Evolutionary conservation across 2,797 vertebrate species (phyloP), one percentile per base, ranked within the genome.

Genomic region (Peromyscus nudipes): DNA sequence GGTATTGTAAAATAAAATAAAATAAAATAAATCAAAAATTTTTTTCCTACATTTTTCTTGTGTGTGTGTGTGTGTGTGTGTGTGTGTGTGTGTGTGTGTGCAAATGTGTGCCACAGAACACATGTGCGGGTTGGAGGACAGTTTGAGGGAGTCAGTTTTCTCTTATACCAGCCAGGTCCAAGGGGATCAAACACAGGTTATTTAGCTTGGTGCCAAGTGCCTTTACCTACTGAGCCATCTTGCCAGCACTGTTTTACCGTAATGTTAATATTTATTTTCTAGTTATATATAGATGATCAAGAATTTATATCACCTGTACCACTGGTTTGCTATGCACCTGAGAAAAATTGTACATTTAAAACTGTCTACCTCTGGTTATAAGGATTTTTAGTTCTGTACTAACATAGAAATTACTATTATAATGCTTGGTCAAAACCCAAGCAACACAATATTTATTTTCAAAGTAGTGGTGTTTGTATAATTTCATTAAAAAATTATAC

Each of bases 401-500:
- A 71, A 94, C 9, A 55, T 81, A 34, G 55, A 91, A 87, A 88
- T 76, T 31, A 79, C 76, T 23, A 21, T 94, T 64, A 82, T 0
- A 8, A 55, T 67, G 71, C 10, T 89, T 96, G 55, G 27, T 95
- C 40, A 64, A 79, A 79, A 76, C 67, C 80, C 87, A 96, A 91
- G 60, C 71, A 55, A 83, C 71, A 31, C 49, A 52, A 76, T 87
- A 86, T 83, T 92, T 96, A 65, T 81, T 81, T 96, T 91, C 57
- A 92, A 92, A 77, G 27, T 92, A 71, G 37, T 2, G 11, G 88
- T 92, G 77, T 83, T 89, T 52, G 3, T 60, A 57, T 46, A 29
- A 31, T 86, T 92, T 92, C 57, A 49, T 64, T 93, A 92, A 96
- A 95, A 91, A 91, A 79, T 46, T 81, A 49, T 83, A 69, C 46